Conservation (phyloP, 2,113 vertebrate genomes). For the Andinoacara biseriatus region DNA sequence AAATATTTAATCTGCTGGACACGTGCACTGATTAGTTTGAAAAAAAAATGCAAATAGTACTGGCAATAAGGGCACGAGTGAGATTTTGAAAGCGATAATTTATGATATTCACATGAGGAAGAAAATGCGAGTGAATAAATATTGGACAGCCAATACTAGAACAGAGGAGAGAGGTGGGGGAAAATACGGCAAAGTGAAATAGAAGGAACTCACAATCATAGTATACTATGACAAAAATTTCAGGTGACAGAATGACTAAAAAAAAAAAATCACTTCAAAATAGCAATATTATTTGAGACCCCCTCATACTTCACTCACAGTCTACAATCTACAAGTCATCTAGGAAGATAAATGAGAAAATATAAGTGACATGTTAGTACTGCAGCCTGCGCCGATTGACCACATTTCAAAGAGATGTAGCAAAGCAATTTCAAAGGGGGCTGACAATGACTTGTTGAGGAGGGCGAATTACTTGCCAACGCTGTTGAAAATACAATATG, state of each 20-base stretch:
- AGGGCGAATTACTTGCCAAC: constrained; percentile 37
- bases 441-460: constrained; percentile 2
- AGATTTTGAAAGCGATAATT: constrained; percentile 27
- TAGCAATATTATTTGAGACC: constrained; percentile 18
- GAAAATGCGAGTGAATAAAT: constrained; percentile 31
- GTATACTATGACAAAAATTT: constrained; percentile 26
- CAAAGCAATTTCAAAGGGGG: constrained; percentile 26
- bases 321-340: constrained; percentile 28
- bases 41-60: constrained; percentile 21
- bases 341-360: constrained; percentile 37
- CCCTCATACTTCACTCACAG: constrained; percentile 12
- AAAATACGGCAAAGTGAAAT: constrained; percentile 10
- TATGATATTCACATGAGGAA: constrained; percentile 25
- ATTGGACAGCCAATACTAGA: not conserved
- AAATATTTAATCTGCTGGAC: constrained; percentile 23
- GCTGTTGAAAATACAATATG: constrained; percentile 49
- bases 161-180: not conserved
- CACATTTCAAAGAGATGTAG: constrained; percentile 43
- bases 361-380: constrained; percentile 20
- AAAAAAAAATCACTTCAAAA: constrained; percentile 26
- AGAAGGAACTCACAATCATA: constrained; percentile 15
- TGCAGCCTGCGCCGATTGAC: constrained; percentile 43
- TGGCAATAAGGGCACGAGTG: constrained; percentile 10
- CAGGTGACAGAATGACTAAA: constrained; percentile 17
- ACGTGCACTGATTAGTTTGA: constrained; percentile 19